Evolutionary conservation across 1,140 invertebrate genomes (phyloP), one percentile per base, ranked within the genome.

Genomic region (Acromyrmex echinatior): DNA sequence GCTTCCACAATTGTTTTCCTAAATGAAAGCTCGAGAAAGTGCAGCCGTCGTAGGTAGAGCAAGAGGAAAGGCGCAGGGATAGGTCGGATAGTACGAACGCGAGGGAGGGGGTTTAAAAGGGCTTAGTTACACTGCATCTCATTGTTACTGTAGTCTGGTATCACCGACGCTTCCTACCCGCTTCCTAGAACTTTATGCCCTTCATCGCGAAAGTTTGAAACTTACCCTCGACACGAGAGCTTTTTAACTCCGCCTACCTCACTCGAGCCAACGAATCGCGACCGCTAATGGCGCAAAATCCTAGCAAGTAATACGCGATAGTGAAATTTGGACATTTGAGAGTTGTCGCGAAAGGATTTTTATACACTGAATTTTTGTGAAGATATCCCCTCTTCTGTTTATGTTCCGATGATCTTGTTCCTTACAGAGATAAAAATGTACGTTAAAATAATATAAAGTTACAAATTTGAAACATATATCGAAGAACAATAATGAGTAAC

Each of bases 1-100:
- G 88, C 88, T 91, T 88, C 88, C 80, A 81, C 86, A 88, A 91
- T 91, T 91, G 90, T 90, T 91, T 91, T 88, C 86, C 68, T 82
- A 88, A 91, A 91, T 91, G 86, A 90, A 91, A 90, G 86, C 90
- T 88, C 82, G 78, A 80, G 80, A 89, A 85, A 84, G 78, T 76
- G 82, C 63, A 39, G 70, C 45, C 68, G 58, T 71, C 68, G 53
- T 68, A 86, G 56, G 18, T 28, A 51, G 82, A 76, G 60, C 79
- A 68, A 56, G 18, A 31, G 62, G 39, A 49, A 56, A 62, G 31
- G 45, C 49, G 71, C 82, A 5, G 31, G 73, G 49, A 56, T 77
- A 45, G 25, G 82, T 66, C 31, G 74, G 74, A 77, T 60, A 39
- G 35, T 39, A 79, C 45, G 74, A 12, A 21, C 63, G 66, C 51